phyloP scores from a whole-genome alignment of 2,888 invertebrate species.

The Gortyna flavago region DNA sequence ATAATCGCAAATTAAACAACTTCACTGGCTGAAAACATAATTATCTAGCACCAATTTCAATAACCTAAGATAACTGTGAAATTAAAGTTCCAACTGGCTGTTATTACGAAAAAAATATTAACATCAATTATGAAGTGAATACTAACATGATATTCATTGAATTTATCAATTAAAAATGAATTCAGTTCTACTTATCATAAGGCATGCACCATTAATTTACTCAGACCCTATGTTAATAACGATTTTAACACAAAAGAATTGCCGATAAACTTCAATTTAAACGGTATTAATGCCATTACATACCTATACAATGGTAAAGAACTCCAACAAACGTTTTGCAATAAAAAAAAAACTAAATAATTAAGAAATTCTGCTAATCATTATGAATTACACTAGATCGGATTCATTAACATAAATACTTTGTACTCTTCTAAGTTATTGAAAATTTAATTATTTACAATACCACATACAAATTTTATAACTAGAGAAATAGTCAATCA shows the following conservation, averaged over 20 bases:
- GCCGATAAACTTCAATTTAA: constrained; percentile 24
- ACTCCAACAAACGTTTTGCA: constrained; percentile 23
- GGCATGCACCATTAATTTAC: constrained; percentile 86
- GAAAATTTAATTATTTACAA: constrained; percentile 86
- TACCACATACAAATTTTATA: constrained; percentile 75
- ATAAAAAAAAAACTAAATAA: constrained; percentile 46
- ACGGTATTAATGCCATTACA: constrained; percentile 41
- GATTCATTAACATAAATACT: constrained; percentile 84
- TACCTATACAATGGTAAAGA: constrained; percentile 40
- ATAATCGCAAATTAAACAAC: constrained; percentile 67
- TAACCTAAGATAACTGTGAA: constrained; percentile 73
- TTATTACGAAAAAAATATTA: constrained; percentile 43
- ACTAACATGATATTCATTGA: constrained; percentile 55
- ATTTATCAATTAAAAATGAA: constrained; percentile 60
- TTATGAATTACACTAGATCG: constrained; percentile 75
- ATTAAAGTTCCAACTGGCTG: constrained; percentile 59
- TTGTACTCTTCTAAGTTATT: constrained; percentile 89
- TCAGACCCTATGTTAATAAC: constrained; percentile 83
- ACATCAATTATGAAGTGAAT: constrained; percentile 40
- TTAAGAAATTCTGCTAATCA: constrained; percentile 64
- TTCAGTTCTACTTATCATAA: constrained; percentile 85
- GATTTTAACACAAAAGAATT: constrained; percentile 67
- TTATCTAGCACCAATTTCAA: constrained; percentile 83
- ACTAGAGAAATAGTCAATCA: constrained; percentile 73
- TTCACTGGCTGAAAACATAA: constrained; percentile 75